phyloP scores from a whole-genome alignment of 2,888 invertebrate species.

The Scrobipalpa atriplicella region DNA sequence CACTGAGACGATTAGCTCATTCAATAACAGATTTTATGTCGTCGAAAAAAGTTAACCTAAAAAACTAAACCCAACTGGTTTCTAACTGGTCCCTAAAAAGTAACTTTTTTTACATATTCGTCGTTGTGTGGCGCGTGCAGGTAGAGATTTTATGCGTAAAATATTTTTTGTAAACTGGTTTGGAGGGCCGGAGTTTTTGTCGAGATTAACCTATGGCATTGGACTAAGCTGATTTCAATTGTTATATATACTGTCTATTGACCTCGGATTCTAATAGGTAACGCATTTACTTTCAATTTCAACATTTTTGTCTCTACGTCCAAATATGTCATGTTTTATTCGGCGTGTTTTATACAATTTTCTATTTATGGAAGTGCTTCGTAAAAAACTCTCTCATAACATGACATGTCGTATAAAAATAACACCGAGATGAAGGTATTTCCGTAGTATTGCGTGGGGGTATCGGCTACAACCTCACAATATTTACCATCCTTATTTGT shows the following conservation, averaged over 20 bases:
- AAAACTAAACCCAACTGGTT: slow-evolving; percentile 25
- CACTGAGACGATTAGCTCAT: background rate
- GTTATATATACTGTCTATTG: background rate
- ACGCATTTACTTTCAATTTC: slow-evolving; percentile 23
- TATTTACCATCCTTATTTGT: slow-evolving; percentile 49
- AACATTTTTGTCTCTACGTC: background rate
- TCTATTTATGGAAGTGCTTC: slow-evolving; percentile 6
- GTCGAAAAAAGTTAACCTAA: slow-evolving; percentile 18
- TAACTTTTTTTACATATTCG: slow-evolving; percentile 24
- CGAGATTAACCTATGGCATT: slow-evolving; percentile 13
- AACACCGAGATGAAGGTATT: slow-evolving; percentile 25
- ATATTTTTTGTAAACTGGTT: slow-evolving; percentile 24
- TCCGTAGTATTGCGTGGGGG: slow-evolving; percentile 30
- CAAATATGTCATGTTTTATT: background rate
- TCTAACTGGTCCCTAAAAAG: slow-evolving; percentile 29
- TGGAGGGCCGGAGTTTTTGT: slow-evolving; percentile 21
- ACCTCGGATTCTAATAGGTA: slow-evolving; percentile 10
- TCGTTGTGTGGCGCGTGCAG: slow-evolving; percentile 31
- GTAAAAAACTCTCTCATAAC: background rate
- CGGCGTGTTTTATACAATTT: background rate
- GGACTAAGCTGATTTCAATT: background rate
- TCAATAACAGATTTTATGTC: slow-evolving; percentile 17
- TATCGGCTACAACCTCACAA: slow-evolving; percentile 34
- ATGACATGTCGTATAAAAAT: slow-evolving; percentile 21
- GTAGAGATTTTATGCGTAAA: slow-evolving; percentile 31